Conservation (phyloP, 1,140 invertebrate genomes). For the Oncopeltus fasciatus region DNA sequence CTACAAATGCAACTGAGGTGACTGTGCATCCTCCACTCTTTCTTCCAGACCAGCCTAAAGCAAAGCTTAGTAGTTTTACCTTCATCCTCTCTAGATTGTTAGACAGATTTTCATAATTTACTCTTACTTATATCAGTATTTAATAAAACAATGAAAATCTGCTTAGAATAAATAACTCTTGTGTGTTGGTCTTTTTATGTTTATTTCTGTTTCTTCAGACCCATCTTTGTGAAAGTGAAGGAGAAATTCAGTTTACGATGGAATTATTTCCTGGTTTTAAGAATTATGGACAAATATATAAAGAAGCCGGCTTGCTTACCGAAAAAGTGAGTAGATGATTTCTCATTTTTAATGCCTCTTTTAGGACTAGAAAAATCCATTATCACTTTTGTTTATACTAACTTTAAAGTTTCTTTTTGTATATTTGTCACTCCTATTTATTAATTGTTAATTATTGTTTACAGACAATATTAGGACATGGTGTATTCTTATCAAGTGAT, state of each 20-base stretch:
- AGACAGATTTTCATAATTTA: too few species aligned
- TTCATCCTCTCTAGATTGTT: too few species aligned
- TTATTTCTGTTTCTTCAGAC: constrained; percentile 41
- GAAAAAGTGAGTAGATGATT: constrained; percentile 47
- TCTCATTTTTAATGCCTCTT: too few species aligned
- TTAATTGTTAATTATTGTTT: constrained; percentile 16
- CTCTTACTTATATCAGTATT: too few species aligned
- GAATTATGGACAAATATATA: constrained; percentile 62
- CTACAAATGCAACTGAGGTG: too few species aligned
- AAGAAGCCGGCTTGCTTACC: constrained; percentile 53
- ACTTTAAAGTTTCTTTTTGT: too few species aligned
- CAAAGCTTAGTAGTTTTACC: too few species aligned
- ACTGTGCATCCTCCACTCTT: too few species aligned
- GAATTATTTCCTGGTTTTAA: constrained; percentile 39
- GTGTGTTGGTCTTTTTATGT: not conserved
- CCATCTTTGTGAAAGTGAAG: constrained; percentile 66
- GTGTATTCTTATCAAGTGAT: constrained; percentile 51
- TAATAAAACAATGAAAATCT: constrained; percentile 11
- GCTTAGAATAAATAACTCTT: not conserved
- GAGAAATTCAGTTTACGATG: constrained; percentile 52
- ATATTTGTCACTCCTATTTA: too few species aligned
- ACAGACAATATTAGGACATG: constrained; percentile 68
- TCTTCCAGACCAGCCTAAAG: too few species aligned
- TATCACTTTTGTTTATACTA: too few species aligned
- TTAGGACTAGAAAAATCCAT: too few species aligned